Percentiles rank a stretch among this genome's conserved stretches.
Conservation (phyloP, 1,140 invertebrate species). For the Trichoplusia ni region DNA sequence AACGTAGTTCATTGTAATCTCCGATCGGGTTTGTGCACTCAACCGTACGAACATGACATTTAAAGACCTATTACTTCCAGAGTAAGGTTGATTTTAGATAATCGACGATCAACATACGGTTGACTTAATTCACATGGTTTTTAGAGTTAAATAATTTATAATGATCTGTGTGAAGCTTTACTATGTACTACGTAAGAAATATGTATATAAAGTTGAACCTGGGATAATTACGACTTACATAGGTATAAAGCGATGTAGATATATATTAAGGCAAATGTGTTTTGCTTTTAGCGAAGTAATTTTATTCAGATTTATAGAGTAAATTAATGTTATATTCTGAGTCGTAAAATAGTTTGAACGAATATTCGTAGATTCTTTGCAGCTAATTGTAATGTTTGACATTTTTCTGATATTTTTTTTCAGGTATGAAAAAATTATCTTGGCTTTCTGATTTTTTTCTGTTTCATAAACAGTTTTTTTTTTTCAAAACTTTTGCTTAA, state of each 20-base stretch:
- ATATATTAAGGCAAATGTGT: conserved; percentile 26
- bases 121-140: no score
- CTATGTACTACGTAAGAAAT: conserved; percentile 56
- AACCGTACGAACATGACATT: no score
- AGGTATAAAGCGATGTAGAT: conserved; percentile 58
- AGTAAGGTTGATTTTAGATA: no score
- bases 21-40: conserved; percentile 11
- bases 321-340: conserved; percentile 5
- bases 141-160: conserved; percentile 41
- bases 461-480: not conserved
- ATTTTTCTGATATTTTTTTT: not conserved
- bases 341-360: not conserved
- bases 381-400: no score
- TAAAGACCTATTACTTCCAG: no score
- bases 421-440: not conserved
- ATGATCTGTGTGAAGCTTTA: conserved; percentile 67
- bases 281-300: conserved; percentile 25
- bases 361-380: conserved; percentile 10
- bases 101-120: no score
- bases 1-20: not conserved
- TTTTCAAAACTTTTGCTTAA: no score
- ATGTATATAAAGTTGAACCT: conserved; percentile 74
- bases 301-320: not conserved
- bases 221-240: conserved; percentile 80
- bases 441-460: not conserved